phyloP scores from a whole-genome alignment of 2,888 invertebrate species.

The Agrochola litura region DNA sequence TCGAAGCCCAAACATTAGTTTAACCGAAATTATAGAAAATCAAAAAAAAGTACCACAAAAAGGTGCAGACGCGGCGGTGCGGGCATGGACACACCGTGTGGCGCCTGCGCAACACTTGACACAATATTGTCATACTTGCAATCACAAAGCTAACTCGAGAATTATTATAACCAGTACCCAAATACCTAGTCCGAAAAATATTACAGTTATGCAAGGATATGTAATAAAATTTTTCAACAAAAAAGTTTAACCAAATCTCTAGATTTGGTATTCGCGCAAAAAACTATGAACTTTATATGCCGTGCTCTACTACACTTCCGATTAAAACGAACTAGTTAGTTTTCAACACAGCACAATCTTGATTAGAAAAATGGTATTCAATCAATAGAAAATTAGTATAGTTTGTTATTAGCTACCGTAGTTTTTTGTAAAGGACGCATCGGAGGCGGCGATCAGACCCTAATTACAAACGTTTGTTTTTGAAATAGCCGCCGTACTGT shows the following conservation, averaged over 20 bases:
- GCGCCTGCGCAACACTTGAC: constrained; percentile 70
- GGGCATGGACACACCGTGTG: constrained; percentile 73
- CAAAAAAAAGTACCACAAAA: constrained; percentile 87
- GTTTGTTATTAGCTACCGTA: constrained; percentile 84
- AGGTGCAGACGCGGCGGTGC: constrained; percentile 77
- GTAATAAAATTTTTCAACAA: background rate
- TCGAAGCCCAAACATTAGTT: constrained; percentile 90
- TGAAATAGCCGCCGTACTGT: constrained; percentile 84
- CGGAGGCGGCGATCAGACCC: constrained; percentile 75
- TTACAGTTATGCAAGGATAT: background rate
- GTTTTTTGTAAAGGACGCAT: constrained; percentile 76
- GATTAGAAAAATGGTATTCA: constrained; percentile 76
- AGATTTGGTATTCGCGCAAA: background rate
- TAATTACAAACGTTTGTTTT: constrained; percentile 89
- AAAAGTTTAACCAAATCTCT: background rate
- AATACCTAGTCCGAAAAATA: background rate
- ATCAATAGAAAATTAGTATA: constrained; percentile 81
- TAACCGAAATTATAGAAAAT: constrained; percentile 89
- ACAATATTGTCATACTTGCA: constrained; percentile 23
- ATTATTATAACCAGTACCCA: background rate
- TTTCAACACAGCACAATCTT: constrained; percentile 63
- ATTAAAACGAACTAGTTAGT: background rate
- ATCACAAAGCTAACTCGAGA: background rate
- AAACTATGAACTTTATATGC: background rate
- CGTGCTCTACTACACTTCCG: background rate